Evolutionary conservation across 1,140 invertebrate genomes (phyloP), one percentile per base, ranked within the genome.

Genomic region (Drosophila sproati): DNA sequence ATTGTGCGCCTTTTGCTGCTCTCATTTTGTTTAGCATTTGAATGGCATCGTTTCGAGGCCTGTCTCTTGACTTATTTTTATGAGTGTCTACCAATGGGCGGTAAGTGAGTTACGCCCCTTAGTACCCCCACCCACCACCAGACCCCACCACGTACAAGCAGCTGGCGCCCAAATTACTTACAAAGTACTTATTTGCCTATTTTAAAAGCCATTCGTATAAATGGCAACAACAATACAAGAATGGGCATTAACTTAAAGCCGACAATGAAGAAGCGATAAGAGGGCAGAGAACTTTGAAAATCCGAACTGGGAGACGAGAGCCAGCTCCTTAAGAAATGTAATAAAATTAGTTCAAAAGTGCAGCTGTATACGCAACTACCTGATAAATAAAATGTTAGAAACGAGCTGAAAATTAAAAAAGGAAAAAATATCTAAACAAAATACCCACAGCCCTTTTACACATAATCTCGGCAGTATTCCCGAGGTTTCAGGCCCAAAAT

Each of bases 101-200:
- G 50, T 57, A 67, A 55, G 45, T 48, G 43, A 47, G 29, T 39
- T 35, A 43, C 50, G 37, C 20, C 67, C n/a, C 32, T 12, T 2
- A 41, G 6, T 12, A 28, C 48, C 69, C 29, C 7, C 5, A 48
- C 31, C 29, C 45, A 10, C 20, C 20, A 20, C 20, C 20, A 20
- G 20, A 20, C 7, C 54, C 5, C 31, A 4, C 7, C 28, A 4
- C 3, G 5, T 12, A 29, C 35, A 34, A 45, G 55, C 70, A 85
- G 66, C 69, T 81, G 82, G 60, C 63, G 67, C 41, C 73, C 74
- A 57, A 79, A 88, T 88, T 87, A 88, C 82, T 87, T 87, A 87
- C 83, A 81, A 87, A 87, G 82, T 88, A 88, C 83, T 87, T 87
- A 87, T 88, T 88, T 80, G 82, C 82, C 82, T 74, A 88, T 87